These are phyloP conservation scores for Cephus nigrinus DNA, from an alignment of 2,888 invertebrate genomes.

Conservation along the genomic window DNA sequence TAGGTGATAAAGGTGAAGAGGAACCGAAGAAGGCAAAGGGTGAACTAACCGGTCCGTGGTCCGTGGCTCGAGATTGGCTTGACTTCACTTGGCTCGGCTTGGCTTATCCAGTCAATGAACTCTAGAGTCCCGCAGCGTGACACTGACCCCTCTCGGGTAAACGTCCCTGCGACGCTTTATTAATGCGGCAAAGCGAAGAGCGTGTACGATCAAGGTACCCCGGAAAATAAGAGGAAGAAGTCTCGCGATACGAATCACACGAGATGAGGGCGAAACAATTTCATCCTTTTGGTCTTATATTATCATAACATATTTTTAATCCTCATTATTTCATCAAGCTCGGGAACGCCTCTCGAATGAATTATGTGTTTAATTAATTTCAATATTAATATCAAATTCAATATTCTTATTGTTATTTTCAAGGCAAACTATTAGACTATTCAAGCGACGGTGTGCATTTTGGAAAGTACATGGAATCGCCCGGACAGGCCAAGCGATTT, in stretches of 20 bases:
- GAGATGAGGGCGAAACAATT: neutral
- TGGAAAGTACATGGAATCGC: neutral
- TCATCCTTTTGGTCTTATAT: neutral
- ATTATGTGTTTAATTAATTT: neutral
- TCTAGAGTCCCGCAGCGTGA: conserved; percentile 49
- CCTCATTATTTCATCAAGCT: neutral
- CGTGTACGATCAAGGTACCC: neutral
- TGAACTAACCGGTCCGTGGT: conserved; percentile 49
- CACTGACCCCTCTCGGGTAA: conserved; percentile 57
- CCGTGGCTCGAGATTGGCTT: conserved; percentile 48
- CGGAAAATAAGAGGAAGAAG: neutral
- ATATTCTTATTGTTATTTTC: neutral
- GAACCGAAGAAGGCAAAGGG: conserved; percentile 48
- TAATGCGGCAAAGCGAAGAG: conserved; percentile 27
- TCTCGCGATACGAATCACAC: neutral
- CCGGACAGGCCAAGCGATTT: neutral
- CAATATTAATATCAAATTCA: neutral
- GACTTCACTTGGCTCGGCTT: conserved; percentile 20
- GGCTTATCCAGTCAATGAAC: conserved; percentile 55
- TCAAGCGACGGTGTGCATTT: neutral
- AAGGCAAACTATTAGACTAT: neutral
- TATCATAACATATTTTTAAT: neutral
- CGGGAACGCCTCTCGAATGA: neutral
- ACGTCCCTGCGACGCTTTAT: conserved; percentile 44
- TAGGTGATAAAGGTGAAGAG: conserved; percentile 32